Percentiles rank a stretch among this genome's conserved stretches.
phyloP scores from a whole-genome alignment of 2,888 invertebrate species.

The Stenodera caucasica region DNA sequence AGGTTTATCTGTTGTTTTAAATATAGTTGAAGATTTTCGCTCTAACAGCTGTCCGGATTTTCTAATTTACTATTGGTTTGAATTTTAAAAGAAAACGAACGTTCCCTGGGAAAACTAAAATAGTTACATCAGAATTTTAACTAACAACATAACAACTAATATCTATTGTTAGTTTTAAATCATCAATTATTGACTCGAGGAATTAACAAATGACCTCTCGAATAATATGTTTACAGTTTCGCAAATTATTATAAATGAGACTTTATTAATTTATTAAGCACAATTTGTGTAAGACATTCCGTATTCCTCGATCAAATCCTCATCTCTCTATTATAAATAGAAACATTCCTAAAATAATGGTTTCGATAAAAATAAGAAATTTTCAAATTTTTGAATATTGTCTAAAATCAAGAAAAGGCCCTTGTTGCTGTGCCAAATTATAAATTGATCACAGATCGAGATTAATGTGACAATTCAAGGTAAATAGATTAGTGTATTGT shows the following conservation, averaged over 20 bases:
- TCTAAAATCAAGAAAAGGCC: no score
- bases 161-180: conserved; percentile 7
- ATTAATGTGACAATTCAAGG: neutral
- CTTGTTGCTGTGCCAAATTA: neutral
- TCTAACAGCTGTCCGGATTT: conserved; percentile 35
- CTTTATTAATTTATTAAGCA: neutral
- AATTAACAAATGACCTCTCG: conserved; percentile 11
- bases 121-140: conserved; percentile 27
- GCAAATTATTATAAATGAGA: neutral
- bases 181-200: conserved; percentile 15
- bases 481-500: neutral
- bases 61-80: conserved; percentile 31
- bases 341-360: no score
- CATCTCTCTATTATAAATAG: no score
- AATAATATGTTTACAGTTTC: neutral
- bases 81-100: conserved; percentile 28
- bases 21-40: conserved; percentile 26
- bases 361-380: no score
- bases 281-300: neutral
- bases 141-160: conserved; percentile 12
- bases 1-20: conserved; percentile 12
- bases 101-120: conserved; percentile 41
- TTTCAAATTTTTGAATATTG: no score
- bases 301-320: no score
- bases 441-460: neutral